Evolutionary conservation across 2,113 vertebrate species (phyloP), one percentile per base, ranked within the genome.

Genomic region (Mus musculus): DNA sequence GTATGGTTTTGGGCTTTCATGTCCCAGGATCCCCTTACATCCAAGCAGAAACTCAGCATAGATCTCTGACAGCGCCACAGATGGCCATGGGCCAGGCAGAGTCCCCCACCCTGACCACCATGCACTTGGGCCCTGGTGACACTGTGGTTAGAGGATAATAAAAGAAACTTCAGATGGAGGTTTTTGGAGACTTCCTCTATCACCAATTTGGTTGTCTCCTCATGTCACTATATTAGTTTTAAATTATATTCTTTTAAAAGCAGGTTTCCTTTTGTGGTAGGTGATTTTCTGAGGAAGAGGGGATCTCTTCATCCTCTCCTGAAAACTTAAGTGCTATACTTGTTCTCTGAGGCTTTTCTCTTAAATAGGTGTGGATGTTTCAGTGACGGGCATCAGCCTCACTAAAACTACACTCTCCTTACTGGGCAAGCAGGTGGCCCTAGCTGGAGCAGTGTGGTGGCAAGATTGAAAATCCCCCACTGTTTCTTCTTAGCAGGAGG

Each of bases 81-180:
- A 4, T 42, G 20, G n/a, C n/a, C n/a, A 73, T 3, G 1, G 1
- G 36, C n/a, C 36, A 39, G 7, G n/a, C 7, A 39, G 71, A 73
- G n/a, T 1, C 19, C n/a, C n/a, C n/a, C 19, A n/a, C 33, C n/a
- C 14, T 13, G 14, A 16, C 5, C 17, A 17, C 3, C n/a, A 11
- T 39, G 72, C 7, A 39, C n/a, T 73, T 73, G 72, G n/a, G 3
- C 73, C 39, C 42, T 76, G n/a, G 24, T 46, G 39, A 46, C 73
- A 42, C 20, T 42, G 72, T 73, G 39, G 72, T n/a, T 39, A 42
- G 72, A 75, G 16, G 72, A 24, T 42, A 9, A 42, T 24, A 46
- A 76, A 26, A 76, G 73, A 76, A 26, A 14, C 22, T 12, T 76
- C 39, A 46, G 11, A 24, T 46, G 73, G 73, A 76, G 22, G 73